Conservation (phyloP, 2,888 invertebrate species). For the Sepioteuthis lessoniana region DNA sequence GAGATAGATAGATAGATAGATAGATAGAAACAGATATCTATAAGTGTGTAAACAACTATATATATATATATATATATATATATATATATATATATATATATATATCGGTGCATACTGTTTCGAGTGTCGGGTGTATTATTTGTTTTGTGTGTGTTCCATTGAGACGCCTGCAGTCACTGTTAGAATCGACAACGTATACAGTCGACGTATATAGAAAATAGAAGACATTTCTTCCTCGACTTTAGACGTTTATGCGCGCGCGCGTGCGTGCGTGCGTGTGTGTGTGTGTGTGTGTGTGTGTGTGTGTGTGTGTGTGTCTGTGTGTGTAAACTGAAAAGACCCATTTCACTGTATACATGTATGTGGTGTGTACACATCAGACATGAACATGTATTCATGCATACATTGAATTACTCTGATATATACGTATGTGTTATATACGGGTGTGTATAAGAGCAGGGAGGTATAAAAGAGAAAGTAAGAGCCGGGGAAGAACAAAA, state of each 20-base stretch:
- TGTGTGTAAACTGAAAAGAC: too few relatives aligned
- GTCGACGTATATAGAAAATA: not conserved
- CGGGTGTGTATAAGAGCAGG: conserved; percentile 17
- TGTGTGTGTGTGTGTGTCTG: too few relatives aligned
- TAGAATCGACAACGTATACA: not conserved
- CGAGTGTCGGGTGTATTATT: not conserved
- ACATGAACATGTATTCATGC: not conserved
- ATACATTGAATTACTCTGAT: not conserved
- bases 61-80: not conserved
- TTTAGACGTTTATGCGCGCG: not conserved
- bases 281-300: too few relatives aligned
- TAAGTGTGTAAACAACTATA: not conserved
- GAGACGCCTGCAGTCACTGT: not conserved
- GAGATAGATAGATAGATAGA: not conserved
- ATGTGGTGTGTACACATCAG: not conserved
- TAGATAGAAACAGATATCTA: not conserved
- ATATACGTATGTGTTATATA: not conserved
- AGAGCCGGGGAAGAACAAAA: not conserved
- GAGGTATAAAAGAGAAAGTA: conserved; percentile 2
- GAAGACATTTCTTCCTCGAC: not conserved
- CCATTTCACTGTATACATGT: not conserved
- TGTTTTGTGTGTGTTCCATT: not conserved
- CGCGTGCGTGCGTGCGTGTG: too few relatives aligned
- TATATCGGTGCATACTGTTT: not conserved
- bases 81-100: conserved; percentile 2